Base-by-base conservation (phyloP, 2,113 vertebrate genomes). In the Archilochus colubris region DNA sequence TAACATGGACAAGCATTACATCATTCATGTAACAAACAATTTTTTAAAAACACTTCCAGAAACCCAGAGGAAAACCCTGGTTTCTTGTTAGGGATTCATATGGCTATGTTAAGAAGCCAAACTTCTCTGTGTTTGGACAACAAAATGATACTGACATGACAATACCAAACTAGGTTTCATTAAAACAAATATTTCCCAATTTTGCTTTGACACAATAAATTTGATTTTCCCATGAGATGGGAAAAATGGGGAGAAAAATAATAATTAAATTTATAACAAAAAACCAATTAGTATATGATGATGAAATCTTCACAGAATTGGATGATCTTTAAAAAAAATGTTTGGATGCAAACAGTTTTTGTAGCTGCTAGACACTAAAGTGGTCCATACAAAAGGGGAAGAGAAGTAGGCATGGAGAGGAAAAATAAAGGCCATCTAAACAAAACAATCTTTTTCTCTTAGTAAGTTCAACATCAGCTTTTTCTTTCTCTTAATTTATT, bases 151-250 rank as follows among this genome's bases (percentile, higher is more conserved):
- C 18, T 88, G 68, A 53, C 54, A 66, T 84, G 57, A 80, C 69
- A 86, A 11, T 14, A 88, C 2, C 72, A 70, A 84, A 58, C 3
- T n/a, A 79, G 14, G 17, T 73, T 96, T 93, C 90, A 50, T 63
- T 82, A 69, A 93, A 95, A 93, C 38, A 85, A 76, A 28, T 53
- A 36, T 77, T 95, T 94, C 63, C 67, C 43, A 79, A 66, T 96
- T 94, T 93, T 44, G 11, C 84, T 93, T 87, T 67, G 36, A 83
- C 59, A 87, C 70, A 91, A 72, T 20, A 63, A 58, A 68, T 61
- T 16, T 25, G 11, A 58, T 38, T 88, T 89, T 78, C 92, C 20
- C 5, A 31, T 2, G 16, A 79, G n/a, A 70, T 0, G 14, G 44
- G 30, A 89, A 92, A 96, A 90, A 82, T 4, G 6, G 11, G 55